Evolutionary conservation across 2,113 vertebrate species (phyloP), one percentile per base, ranked within the genome.

Genomic region (Hippocampus abdominalis): DNA sequence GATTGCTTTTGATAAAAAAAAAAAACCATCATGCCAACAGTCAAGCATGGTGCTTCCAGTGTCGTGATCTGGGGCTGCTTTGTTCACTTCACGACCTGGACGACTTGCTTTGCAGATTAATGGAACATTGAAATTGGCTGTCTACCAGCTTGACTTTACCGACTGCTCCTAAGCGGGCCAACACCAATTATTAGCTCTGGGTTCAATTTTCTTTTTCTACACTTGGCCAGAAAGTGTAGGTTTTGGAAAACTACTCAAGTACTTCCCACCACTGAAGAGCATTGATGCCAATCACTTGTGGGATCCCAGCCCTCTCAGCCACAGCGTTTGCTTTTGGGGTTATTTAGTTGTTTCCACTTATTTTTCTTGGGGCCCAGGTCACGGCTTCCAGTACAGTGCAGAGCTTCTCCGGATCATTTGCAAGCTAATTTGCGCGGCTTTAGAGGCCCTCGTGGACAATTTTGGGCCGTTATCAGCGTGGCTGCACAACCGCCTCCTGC

Each of bases 331-430:
- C 84, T 79, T 82, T 56, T 84, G 76, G 87, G 88, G 78, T 84
- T 88, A 82, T 90, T 89, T 89, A 86, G 89, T 29, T 13, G 15
- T 59, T 59, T 15, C 4, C 7, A 29, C 4, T 59, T 59, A 7
- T 8, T 59, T 59, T 29, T 29, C 87, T 88, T 82, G 88, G 87
- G 81, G 87, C 89, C 90, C 88, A 87, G 88, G 90, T 90, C 80
- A 75, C 72, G 91, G 89, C 91, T 92, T 2, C 42, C 13, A 6
- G 32, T 92, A 92, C n/a, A 32, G 88, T 78, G 42, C 81, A 86
- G 86, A 89, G 89, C 88, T 89, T 87, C 83, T 81, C 84, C 75
- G 86, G 84, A 91, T 92, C 83, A 91, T 90, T 92, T 91, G 89
- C 86, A 69, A 80, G 78, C 87, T 92, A 89, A 92, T 92, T 91